Conservation (phyloP, 2,113 vertebrate species). For the Nipponia nippon region DNA sequence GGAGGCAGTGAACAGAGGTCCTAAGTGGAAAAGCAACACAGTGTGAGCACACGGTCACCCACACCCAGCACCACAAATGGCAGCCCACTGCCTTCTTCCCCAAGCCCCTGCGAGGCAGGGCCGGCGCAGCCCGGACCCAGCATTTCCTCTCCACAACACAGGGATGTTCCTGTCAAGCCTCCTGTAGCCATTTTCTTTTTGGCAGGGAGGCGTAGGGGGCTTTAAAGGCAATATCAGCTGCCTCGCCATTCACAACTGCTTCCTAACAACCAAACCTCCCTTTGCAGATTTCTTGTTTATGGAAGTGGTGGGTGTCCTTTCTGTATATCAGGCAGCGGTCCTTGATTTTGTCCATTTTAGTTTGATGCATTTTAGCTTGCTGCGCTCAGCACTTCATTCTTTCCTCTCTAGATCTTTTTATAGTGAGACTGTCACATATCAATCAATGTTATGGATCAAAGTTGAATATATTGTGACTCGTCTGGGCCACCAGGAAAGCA, state of each 20-base stretch:
- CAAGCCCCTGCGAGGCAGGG: rapidly evolving
- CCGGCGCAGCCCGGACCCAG: rapidly evolving
- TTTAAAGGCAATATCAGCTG: neutral
- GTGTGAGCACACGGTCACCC: rapidly evolving
- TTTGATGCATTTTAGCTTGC: neutral
- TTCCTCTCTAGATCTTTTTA: neutral
- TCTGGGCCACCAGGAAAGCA: neutral
- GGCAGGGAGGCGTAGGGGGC: neutral
- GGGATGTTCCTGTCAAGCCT: neutral
- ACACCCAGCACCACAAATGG: rapidly evolving
- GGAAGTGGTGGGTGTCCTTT: neutral
- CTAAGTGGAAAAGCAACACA: neutral
- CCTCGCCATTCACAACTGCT: neutral
- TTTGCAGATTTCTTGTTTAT: neutral
- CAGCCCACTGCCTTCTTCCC: neutral
- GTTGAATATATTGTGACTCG: neutral
- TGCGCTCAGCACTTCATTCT: neutral
- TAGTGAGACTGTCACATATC: neutral
- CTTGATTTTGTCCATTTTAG: neutral
- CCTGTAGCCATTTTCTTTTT: neutral
- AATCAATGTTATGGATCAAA: conserved; percentile 15
- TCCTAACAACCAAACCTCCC: neutral
- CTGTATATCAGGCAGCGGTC: neutral
- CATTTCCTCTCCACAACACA: neutral
- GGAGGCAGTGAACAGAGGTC: neutral